Base-by-base conservation (phyloP, 2,888 invertebrate species). In the Drosophila seclusa region DNA sequence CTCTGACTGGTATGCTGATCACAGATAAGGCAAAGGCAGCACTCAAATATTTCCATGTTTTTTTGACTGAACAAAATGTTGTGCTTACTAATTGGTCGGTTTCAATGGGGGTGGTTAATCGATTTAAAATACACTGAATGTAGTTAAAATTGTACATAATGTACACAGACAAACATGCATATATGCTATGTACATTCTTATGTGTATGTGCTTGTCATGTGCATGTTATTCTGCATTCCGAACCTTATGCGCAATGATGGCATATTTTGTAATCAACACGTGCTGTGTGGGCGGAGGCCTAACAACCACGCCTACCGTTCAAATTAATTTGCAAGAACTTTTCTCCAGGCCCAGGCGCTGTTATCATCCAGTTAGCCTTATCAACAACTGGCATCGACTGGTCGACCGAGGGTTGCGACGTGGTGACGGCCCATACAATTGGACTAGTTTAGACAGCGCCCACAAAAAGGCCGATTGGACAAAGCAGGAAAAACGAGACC, bases 401-500 rank as follows among this genome's bases (percentile, higher is more conserved):
- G 66, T 63, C 78, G 78, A 68, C 71, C 73, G 74, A 79, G 83
- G 73, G 73, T 73, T 76, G 79, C 72, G 73, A 74, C 68, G 78
- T 71, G 68, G 73, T 68, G 78, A 80, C 85, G 77, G 85, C 70
- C 87, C 82, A 82, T 80, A 84, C 83, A 87, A 80, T 85, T 89
- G 81, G 74, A 82, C 82, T 82, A 77, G 82, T 74, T 84, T 82
- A 82, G 78, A 89, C 87, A 82, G 80, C 79, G 82, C 81, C 74
- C 81, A 80, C 89, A 86, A 82, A 87, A 82, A 88, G 83, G 87
- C 82, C 83, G 85, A 87, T 87, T 89, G 89, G 85, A 87, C 86
- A 77, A 90, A 89, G 83, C 89, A 91, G 91, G 91, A 92, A 92
- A 92, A 92, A 92, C 92, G 90, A 93, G 91, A 93, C 93, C 93